Base-by-base conservation (phyloP, 2,113 vertebrate genomes). In the pig (Sus scrofa) region DNA sequence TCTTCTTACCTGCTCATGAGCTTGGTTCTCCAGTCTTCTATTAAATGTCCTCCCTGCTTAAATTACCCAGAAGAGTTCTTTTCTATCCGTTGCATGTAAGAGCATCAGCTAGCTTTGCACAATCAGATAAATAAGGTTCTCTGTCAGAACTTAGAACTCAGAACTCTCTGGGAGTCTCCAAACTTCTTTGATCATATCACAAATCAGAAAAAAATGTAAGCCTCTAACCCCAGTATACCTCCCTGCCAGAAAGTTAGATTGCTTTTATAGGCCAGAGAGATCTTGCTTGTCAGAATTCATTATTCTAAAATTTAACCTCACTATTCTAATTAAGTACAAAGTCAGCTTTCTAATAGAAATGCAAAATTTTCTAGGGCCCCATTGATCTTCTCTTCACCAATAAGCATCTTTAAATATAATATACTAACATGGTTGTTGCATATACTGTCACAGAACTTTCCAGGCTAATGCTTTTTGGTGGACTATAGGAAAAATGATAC, bases 171-270 rank as follows among this genome's bases (percentile, higher is more conserved):
- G 52, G 22, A 19, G 37, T 79, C 27, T 63, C 54, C 60, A 84
- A 37, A 81, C 9, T 60, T 84, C 79, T 96, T 95, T 85, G 60
- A 92, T 96, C 54, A n/a, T 92, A 52, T 89, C 89, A 86, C 11
- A 39, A 52, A 83, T 89, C 34, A 84, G 70, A 86, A 27, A 83
- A 91, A 91, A 82, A 52, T 67, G 19, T 92, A 68, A 58, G 10
- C 58, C n/a, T 56, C 39, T 86, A 86, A 86, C 22, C 68, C 30
- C 68, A 78, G 20, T 92, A 67, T 58, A 58, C 32, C 83, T 94
- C n/a, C 24, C 75, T 96, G 84, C 73, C 71, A 90, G 94, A 81
- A 87, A 60, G n/a, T 93, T 68, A 56, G 54, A 78, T 85, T 67
- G 85, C 22, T 56, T 91, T 87, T 92, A 39, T 87, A 94, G 81